These are phyloP conservation scores for Halocaridina rubra DNA, from an alignment of 2,888 invertebrate species.

Conservation along the genomic window DNA sequence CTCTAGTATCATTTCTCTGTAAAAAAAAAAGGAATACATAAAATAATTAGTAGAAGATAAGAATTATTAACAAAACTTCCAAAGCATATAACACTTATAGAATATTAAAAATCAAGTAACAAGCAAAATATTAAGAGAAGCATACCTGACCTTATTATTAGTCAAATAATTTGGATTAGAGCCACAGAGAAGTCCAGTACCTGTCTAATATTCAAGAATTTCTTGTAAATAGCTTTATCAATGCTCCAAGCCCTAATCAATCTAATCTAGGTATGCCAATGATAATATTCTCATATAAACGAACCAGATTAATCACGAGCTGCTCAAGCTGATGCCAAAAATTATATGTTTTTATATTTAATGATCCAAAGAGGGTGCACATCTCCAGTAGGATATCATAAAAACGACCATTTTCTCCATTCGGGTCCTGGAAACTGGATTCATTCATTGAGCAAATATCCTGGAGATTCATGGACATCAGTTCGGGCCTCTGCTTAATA, in stretches of 20 bases:
- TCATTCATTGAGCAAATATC: constrained; percentile 7
- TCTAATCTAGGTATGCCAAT: too few species aligned
- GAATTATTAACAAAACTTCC: too few species aligned
- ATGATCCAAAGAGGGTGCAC: not conserved
- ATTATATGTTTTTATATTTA: not conserved
- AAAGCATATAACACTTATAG: too few species aligned
- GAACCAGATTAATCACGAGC: not conserved
- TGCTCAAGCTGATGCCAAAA: not conserved
- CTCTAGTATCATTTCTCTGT: not conserved
- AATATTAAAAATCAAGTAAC: too few species aligned
- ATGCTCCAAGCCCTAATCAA: too few species aligned
- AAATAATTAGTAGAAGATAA: too few species aligned
- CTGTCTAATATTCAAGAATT: too few species aligned
- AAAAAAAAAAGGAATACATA: not conserved
- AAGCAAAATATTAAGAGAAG: too few species aligned
- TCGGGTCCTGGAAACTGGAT: not conserved
- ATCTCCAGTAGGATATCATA: not conserved
- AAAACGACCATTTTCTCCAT: not conserved
- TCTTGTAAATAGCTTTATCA: too few species aligned
- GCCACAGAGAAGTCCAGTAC: too few species aligned
- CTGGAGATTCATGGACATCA: not conserved
- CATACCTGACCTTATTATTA: too few species aligned
- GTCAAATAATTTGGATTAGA: too few species aligned
- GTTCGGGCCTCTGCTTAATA: not conserved
- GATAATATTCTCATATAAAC: not conserved